Percentiles rank a stretch among this genome's conserved stretches.
These are phyloP conservation scores for Atrina japonica DNA, from an alignment of 2,888 invertebrate genomes.

Conservation along the genomic window DNA sequence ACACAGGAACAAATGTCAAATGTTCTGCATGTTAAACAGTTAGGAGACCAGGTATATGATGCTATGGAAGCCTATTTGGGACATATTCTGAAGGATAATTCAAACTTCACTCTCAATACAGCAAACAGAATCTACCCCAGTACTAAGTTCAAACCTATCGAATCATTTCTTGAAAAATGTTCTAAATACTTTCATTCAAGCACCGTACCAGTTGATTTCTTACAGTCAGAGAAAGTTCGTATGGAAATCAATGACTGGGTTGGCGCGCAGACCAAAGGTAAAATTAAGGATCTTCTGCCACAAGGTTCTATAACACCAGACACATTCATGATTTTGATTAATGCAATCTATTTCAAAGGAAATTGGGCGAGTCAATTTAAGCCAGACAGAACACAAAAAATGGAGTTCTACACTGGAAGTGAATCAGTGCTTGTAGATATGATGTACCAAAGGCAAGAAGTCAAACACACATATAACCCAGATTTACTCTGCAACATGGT, in stretches of 20 bases:
- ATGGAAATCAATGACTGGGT: constrained; percentile 91
- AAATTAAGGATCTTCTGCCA: constrained; percentile 89
- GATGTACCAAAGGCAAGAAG: constrained; percentile 82
- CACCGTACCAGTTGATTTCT: constrained; percentile 53
- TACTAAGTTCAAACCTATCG: constrained; percentile 50
- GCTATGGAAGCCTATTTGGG: constrained; percentile 53
- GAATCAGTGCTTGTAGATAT: constrained; percentile 30
- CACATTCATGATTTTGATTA: constrained; percentile 80
- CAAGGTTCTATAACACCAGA: constrained; percentile 78
- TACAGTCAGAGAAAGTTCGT: constrained; percentile 74
- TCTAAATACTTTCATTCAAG: constrained; percentile 52
- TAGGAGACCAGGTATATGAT: constrained; percentile 44
- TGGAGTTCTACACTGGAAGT: constrained; percentile 83
- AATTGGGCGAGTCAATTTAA: constrained; percentile 83
- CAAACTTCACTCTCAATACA: constrained; percentile 59
- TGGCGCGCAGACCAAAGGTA: constrained; percentile 72
- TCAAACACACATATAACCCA: constrained; percentile 4
- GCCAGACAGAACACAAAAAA: constrained; percentile 78
- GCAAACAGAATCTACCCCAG: constrained; percentile 73
- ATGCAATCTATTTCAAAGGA: constrained; percentile 82
- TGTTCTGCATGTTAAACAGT: constrained; percentile 50
- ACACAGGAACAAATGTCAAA: constrained; percentile 75
- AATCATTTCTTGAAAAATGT: constrained; percentile 60
- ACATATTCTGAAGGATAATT: constrained; percentile 44
- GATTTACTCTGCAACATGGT: not conserved